Evolutionary conservation across 2,113 vertebrate species (phyloP), one percentile per base, ranked within the genome.

Genomic region (Lamprotornis superbus): DNA sequence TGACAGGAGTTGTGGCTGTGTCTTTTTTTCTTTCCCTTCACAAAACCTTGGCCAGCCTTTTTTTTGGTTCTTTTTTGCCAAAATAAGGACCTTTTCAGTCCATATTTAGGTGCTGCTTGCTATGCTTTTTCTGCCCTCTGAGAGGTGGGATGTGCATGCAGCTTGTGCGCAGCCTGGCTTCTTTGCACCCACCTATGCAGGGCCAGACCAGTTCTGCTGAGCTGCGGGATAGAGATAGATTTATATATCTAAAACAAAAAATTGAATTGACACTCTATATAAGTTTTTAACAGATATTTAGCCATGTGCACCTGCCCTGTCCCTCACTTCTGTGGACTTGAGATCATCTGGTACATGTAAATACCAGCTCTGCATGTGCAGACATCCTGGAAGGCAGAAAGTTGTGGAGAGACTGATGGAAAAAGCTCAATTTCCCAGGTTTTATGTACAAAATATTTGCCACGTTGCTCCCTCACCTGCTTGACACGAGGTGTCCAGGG

Each of bases 1-100:
- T 83, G 31, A 55, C 0, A 0, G 35, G 56, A 78, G 16, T 11
- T 42, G 30, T 0, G 0, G 8, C 33, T 55, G 4, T 8, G 3
- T 53, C 35, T 11, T 28, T 35, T 60, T 76, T 55, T 20, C 30
- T 75, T 83, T 74, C 28, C n/a, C 20, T 73, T 95, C 42, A 12
- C 11, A 65, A 76, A 83, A 39, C 20, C 67, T 44, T 57, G 55
- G 24, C 28, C 28, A 47, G 8, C 14, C 25, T 50, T 50, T 65
- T 65, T 49, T 37, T 78, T 14, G 6, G 15, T 53, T 40, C 19
- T 7, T 55, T 75, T 75, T 40, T n/a, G 3, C 8, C 28, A n/a
- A 69, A 47, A 52, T 1, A 20, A 49, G 15, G 7, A 3, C 6
- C 55, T 55, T 65, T 76, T 40, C 1, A 2, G 12, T 71, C 27